These are phyloP conservation scores for Linnaemya vulpina DNA, from an alignment of 2,888 invertebrate species.

Conservation along the genomic window DNA sequence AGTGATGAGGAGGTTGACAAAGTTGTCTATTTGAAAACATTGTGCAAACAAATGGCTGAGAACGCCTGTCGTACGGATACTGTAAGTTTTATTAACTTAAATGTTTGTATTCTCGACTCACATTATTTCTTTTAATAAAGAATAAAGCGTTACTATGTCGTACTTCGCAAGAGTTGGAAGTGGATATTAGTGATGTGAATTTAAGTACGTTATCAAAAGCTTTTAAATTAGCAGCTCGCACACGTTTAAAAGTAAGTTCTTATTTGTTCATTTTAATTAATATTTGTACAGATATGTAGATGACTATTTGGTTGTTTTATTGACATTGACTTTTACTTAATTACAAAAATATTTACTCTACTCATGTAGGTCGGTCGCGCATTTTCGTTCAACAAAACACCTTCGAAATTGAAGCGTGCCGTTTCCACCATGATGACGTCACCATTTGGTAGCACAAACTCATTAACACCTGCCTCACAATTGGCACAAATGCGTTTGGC, in stretches of 20 bases:
- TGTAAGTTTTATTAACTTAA: conserved; percentile 85
- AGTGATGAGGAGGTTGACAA: conserved; percentile 93
- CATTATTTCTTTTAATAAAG: conserved; percentile 73
- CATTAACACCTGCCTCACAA: conserved; percentile 92
- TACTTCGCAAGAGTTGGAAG: conserved; percentile 89
- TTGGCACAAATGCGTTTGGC: conserved; percentile 93
- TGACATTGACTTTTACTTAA: conserved; percentile 60
- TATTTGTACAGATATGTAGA: not conserved
- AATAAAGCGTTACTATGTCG: conserved; percentile 81
- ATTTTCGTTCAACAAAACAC: conserved; percentile 97
- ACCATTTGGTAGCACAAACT: conserved; percentile 93
- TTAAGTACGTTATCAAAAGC: conserved; percentile 95
- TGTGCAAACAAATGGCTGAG: conserved; percentile 96
- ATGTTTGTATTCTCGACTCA: not conserved
- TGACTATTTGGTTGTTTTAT: conserved; percentile 28
- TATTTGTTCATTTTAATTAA: conserved; percentile 8
- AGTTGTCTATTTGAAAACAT: conserved; percentile 89
- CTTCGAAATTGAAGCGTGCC: conserved; percentile 95
- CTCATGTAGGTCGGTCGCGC: conserved; percentile 90
- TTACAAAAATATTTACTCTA: conserved; percentile 62
- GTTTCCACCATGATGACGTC: conserved; percentile 97
- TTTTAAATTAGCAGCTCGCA: conserved; percentile 93
- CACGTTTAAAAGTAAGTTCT: conserved; percentile 88
- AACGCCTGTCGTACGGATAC: conserved; percentile 96
- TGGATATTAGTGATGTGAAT: conserved; percentile 93